phyloP scores from a whole-genome alignment of 2,113 vertebrate species.

The Cebidichthys violaceus region DNA sequence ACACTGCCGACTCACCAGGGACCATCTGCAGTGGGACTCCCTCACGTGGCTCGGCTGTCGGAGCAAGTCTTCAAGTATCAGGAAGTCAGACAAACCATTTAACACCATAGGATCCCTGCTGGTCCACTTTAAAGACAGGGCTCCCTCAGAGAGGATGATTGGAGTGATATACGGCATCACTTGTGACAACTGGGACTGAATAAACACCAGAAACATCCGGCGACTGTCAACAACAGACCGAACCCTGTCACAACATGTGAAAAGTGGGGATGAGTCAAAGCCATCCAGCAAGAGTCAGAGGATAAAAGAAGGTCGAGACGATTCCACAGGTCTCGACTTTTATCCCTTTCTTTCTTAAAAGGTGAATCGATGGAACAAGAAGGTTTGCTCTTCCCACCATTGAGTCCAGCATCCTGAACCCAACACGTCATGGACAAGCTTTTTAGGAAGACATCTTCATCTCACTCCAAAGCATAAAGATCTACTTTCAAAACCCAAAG shows the following conservation, averaged over 20 bases:
- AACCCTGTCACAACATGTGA: background rate
- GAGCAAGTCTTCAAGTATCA: background rate
- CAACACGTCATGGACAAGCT: background rate
- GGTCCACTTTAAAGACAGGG: background rate
- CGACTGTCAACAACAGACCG: background rate
- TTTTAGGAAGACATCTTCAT: background rate
- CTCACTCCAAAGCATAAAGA: background rate
- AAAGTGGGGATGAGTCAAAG: background rate
- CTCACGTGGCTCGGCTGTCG: background rate
- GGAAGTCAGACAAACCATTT: background rate
- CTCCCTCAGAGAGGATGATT: background rate
- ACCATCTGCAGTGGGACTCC: background rate
- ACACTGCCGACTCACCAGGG: background rate
- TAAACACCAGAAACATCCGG: background rate
- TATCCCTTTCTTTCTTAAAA: background rate
- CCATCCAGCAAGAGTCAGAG: background rate
- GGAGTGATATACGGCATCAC: background rate
- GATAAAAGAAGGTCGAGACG: background rate
- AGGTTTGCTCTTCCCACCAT: background rate
- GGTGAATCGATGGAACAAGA: background rate
- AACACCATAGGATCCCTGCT: background rate
- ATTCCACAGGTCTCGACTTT: background rate
- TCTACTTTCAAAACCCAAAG: slow-evolving; percentile 14
- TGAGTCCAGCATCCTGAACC: background rate
- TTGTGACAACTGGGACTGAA: background rate